phyloP scores from a whole-genome alignment of 2,113 vertebrate species.

The Clarias magur region DNA sequence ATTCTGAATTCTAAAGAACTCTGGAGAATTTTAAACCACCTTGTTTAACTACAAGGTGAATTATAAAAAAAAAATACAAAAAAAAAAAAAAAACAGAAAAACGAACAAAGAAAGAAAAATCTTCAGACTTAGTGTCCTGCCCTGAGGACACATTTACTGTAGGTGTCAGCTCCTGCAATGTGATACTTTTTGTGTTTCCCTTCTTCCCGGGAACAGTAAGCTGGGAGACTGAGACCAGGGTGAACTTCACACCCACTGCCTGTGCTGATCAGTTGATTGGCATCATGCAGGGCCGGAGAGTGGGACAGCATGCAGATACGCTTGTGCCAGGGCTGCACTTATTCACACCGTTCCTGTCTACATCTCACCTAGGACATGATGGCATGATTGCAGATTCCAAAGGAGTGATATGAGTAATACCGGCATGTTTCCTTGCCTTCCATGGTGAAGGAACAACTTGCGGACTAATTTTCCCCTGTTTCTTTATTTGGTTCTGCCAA shows the following conservation, averaged over 20 bases:
- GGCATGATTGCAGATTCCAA: background rate
- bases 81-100: background rate
- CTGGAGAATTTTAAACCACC: no score
- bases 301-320: slow-evolving; percentile 27
- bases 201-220: slow-evolving; percentile 47
- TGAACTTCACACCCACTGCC: slow-evolving; percentile 60
- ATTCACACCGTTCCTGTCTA: background rate
- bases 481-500: background rate
- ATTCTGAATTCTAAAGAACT: no score
- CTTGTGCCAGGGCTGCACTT: slow-evolving; percentile 34
- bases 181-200: background rate
- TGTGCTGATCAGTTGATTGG: slow-evolving; percentile 68
- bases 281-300: slow-evolving; percentile 42
- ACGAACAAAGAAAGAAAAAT: background rate
- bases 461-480: background rate
- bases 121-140: background rate
- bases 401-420: background rate
- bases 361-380: background rate
- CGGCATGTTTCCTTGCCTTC: background rate
- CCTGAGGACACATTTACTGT: background rate
- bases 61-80: background rate
- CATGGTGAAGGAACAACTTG: background rate
- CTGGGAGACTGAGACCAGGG: slow-evolving; percentile 47
- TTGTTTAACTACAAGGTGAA: background rate
- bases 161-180: background rate